Conservation (phyloP, 2,888 invertebrate genomes). For the Andrena minutula region DNA sequence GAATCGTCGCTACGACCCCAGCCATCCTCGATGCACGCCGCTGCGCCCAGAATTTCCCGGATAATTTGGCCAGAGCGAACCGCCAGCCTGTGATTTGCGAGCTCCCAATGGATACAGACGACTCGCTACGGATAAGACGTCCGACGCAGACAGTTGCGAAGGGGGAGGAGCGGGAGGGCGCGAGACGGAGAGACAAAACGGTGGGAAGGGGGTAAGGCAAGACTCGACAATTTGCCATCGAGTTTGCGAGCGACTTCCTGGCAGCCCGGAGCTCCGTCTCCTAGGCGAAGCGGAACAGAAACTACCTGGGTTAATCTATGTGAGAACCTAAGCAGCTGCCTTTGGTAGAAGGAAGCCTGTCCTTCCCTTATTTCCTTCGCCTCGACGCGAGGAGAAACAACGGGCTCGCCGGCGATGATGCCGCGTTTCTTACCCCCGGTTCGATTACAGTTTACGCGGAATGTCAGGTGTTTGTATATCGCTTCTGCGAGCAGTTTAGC, state of each 20-base stretch:
- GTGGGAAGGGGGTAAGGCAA: constrained; percentile 38
- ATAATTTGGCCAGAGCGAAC: constrained; percentile 71
- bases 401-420: constrained; percentile 39
- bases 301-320: constrained; percentile 80
- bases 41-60: constrained; percentile 69
- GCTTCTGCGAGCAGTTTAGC: constrained; percentile 64
- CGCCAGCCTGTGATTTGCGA: constrained; percentile 76
- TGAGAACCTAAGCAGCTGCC: constrained; percentile 80
- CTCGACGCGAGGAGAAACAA: constrained; percentile 64
- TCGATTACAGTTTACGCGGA: constrained; percentile 67
- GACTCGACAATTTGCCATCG: constrained; percentile 76
- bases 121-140: constrained; percentile 66
- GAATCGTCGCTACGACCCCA: constrained; percentile 51
- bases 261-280: constrained; percentile 72
- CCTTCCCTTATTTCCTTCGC: constrained; percentile 71
- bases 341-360: constrained; percentile 71
- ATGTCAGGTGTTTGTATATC: constrained; percentile 67
- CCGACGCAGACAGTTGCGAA: constrained; percentile 53
- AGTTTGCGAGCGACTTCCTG: constrained; percentile 77
- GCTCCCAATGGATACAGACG: constrained; percentile 71
- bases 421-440: constrained; percentile 62
- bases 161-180: constrained; percentile 35
- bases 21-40: constrained; percentile 41
- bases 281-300: constrained; percentile 73
- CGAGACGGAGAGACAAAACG: constrained; percentile 22